Evolutionary conservation across 2,797 vertebrate species (phyloP).

Genomic region (Calcarius lapponicus): DNA sequence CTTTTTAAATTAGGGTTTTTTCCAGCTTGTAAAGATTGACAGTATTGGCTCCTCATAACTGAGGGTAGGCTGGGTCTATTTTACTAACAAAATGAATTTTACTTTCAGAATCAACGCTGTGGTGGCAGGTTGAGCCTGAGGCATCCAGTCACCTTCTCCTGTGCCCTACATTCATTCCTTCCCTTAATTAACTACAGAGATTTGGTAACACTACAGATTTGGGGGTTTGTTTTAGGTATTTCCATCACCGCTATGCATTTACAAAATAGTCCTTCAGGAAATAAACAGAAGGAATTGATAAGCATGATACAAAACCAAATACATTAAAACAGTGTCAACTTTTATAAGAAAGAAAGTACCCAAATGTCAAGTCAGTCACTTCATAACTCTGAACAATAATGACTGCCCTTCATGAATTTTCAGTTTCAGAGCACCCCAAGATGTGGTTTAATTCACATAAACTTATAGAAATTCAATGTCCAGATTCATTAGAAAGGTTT

Average conservation of each 20-base stretch:
- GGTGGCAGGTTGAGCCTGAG: neutral
- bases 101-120: neutral
- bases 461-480: neutral
- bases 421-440: neutral
- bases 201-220: neutral
- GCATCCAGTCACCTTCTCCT: conserved; percentile 32
- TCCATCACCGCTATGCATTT: neutral
- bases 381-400: neutral
- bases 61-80: neutral
- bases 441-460: neutral
- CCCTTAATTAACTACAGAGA: neutral
- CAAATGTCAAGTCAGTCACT: neutral
- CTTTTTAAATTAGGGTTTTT: conserved; percentile 30
- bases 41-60: neutral
- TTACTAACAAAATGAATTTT: neutral
- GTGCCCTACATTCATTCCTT: neutral
- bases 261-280: neutral
- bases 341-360: neutral
- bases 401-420: neutral
- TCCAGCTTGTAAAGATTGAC: conserved; percentile 22
- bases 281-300: neutral
- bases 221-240: neutral
- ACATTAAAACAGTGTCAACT: neutral
- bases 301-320: neutral
- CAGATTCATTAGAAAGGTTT: neutral